Base-by-base conservation (phyloP, 2,113 vertebrate species). In the Anhinga rufa region DNA sequence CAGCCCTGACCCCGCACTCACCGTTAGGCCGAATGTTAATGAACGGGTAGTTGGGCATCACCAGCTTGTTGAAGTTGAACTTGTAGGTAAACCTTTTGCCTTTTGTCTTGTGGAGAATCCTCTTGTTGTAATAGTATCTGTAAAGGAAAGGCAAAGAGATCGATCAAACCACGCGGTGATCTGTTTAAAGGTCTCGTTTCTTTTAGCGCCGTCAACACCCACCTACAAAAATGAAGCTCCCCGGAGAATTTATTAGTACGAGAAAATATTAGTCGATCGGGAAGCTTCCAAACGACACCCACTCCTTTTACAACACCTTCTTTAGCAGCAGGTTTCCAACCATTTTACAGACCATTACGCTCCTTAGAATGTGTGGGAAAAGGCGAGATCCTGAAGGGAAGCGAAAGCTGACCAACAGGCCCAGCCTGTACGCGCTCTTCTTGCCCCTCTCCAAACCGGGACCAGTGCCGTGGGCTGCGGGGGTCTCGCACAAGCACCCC, bases 101-200 rank as follows among this genome's bases (percentile, higher is more conserved):
- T 92, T 98, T 98, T 7, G 98, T 98, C 89, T 98, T 98, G 96
- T 98, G 98, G 36, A 98, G 98, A 44, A 98, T 98, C 94, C 98
- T 88, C 89, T 98, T 98, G 94, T 98, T 98, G 88, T 98, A 98
- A 76, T 98, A 98, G 36, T 98, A 98, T 31, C 98, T 98, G 90
- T 13, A 16, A 44, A 80, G 13, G 61, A 3, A 51, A 10, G 31
- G 7, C 6, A 7, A 12, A 24, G 46, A 19, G 28, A 28, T 1
- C 4, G 1, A 20, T 85, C 54, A 88, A 51, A 38, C 44, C 44
- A 17, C 9, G 31, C 16, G 32, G 51, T 2, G 55, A 61, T 9
- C 12, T 7, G 17, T 16, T 20, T 6, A 24, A 74, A 48, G 31
- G 29, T 7, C 18, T 38, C 3, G 4, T 54, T 71, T 38, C 62